Percentiles rank a stretch among this genome's conserved stretches.
These are phyloP conservation scores for Heliothis virescens DNA, from an alignment of 1,140 invertebrate genomes.

Conservation along the genomic window DNA sequence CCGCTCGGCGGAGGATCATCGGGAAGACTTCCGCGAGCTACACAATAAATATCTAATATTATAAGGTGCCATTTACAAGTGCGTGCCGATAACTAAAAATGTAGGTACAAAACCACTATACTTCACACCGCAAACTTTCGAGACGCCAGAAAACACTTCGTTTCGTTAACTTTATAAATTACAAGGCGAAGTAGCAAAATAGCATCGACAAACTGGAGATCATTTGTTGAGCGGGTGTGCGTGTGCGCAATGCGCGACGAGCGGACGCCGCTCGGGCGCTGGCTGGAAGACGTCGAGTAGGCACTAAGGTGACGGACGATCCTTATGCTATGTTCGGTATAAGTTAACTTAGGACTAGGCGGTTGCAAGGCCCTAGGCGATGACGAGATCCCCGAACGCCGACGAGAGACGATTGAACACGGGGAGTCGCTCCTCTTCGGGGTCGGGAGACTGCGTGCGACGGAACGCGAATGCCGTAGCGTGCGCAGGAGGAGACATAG, in stretches of 20 bases:
- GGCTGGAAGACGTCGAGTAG: constrained; percentile 82
- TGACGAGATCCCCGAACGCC: constrained; percentile 88
- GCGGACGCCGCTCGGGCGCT: constrained; percentile 76
- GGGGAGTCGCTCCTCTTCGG: constrained; percentile 87
- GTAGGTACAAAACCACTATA: constrained; percentile 72
- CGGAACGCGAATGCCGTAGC: constrained; percentile 82
- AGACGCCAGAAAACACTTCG: constrained; percentile 82
- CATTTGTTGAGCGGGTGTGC: constrained; percentile 84
- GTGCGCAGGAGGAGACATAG: constrained; percentile 84
- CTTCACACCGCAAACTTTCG: constrained; percentile 85
- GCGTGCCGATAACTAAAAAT: constrained; percentile 83
- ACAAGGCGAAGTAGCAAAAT: constrained; percentile 76
- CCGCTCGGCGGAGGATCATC: constrained; percentile 84
- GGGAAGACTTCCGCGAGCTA: constrained; percentile 85
- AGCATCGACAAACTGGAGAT: constrained; percentile 84
- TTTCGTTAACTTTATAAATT: constrained; percentile 75
- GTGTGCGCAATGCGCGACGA: constrained; percentile 72
- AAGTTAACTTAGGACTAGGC: constrained; percentile 80
- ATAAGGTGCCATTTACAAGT: constrained; percentile 85
- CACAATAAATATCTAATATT: constrained; percentile 84
- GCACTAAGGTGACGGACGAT: constrained; percentile 82
- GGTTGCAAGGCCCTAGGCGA: constrained; percentile 76
- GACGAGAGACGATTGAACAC: constrained; percentile 91
- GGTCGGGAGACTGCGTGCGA: constrained; percentile 74
- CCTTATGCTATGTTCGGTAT: constrained; percentile 78